Evolutionary conservation across 1,140 invertebrate species (phyloP), one percentile per base, ranked within the genome.

Genomic region (Musca domestica): DNA sequence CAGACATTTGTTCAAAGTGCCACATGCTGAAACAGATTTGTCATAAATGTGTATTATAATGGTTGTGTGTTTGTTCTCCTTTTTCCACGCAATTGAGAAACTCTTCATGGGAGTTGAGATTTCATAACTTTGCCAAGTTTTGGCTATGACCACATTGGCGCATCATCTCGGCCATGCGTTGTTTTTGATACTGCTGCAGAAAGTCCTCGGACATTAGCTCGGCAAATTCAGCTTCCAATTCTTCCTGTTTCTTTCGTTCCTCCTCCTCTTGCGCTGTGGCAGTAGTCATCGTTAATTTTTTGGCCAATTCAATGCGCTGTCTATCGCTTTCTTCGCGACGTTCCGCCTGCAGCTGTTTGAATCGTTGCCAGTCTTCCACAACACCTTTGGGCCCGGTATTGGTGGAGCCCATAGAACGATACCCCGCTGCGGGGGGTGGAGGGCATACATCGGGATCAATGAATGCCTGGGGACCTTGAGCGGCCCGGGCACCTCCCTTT

Each of bases 301-400:
- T 95, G 34, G 92, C 90, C 22, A 98, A 78, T 46, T 87, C 86
- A 48, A 95, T 71, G 66, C 87, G 87, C 82, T 96, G 92, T 71
- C 84, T 87, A 73, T 95, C 93, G 69, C 91, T 86, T 74, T 91
- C 90, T 27, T 85, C 84, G 54, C 89, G 86, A 71, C 90, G 90
- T 83, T 96, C 93, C 4, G 85, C 87, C 85, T 98, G 93, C 3
- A 98, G 80, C 75, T 96, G 91, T 82, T 98, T 97, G 76, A 89
- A 98, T 67, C 91, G 85, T 81, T 95, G 89, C 95, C 95, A 99
- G 81, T 99, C 96, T 86, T 95, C 91, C 2, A 88, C 83, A 10
- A 89, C 87, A 46, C 95, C 96, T 85, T 98, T 98, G 2, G 95
- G 95, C 1, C 96, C 95, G 3, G 96, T 98, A 72, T 93, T 93